Evolutionary conservation across 2,888 invertebrate genomes (phyloP).

Genomic region (Parasteatoda lunata): DNA sequence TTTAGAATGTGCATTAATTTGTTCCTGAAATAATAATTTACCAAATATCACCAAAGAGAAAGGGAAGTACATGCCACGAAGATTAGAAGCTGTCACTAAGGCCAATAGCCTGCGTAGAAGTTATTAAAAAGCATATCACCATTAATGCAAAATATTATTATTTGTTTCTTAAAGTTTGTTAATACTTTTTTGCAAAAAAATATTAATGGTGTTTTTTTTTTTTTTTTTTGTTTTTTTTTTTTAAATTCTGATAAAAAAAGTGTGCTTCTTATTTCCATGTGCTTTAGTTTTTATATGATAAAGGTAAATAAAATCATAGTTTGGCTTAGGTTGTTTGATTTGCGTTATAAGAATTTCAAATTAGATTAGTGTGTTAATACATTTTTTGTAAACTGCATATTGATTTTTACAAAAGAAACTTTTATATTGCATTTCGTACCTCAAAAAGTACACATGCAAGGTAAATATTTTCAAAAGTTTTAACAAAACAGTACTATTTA

Average conservation of each 20-base stretch:
- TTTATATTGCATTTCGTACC: too few relatives aligned
- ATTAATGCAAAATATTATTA: background rate
- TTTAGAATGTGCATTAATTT: background rate
- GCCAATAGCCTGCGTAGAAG: background rate
- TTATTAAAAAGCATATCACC: background rate
- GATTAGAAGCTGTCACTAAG: background rate
- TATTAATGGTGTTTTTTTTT: background rate
- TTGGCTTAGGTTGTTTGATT: background rate
- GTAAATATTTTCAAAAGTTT: too few relatives aligned
- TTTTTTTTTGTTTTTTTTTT: background rate
- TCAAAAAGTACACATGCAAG: too few relatives aligned
- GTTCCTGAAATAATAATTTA: background rate
- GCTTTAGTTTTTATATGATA: background rate
- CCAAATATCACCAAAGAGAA: background rate
- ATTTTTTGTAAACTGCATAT: background rate
- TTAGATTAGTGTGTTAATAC: background rate
- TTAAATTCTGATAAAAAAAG: background rate
- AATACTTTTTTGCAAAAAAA: background rate
- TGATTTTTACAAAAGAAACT: background rate
- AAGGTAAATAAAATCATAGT: background rate
- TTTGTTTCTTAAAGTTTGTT: background rate
- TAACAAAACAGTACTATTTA: too few relatives aligned
- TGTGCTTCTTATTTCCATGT: background rate
- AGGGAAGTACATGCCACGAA: background rate
- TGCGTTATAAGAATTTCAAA: background rate